Evolutionary conservation across 2,113 vertebrate genomes (phyloP).

Genomic region (Gymnarchus niloticus): DNA sequence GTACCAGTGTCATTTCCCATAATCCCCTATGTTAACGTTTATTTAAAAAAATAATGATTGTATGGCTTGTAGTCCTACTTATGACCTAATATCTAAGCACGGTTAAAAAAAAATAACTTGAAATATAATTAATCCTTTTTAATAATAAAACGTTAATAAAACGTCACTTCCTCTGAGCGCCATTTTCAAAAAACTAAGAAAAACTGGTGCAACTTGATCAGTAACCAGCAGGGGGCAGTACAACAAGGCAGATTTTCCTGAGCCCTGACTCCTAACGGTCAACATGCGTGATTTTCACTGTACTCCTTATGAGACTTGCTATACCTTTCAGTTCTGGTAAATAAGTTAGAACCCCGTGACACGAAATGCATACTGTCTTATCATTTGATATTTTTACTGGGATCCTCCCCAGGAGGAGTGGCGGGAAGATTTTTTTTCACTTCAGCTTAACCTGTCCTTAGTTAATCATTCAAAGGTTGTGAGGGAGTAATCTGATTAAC

Average conservation of each 20-base stretch:
- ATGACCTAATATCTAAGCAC: neutral
- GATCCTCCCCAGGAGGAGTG: neutral
- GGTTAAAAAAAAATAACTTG: neutral
- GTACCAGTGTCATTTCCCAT: neutral
- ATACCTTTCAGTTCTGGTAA: neutral
- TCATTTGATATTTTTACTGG: neutral
- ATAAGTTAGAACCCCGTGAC: neutral
- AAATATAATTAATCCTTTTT: neutral
- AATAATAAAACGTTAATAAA: neutral
- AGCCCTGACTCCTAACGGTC: no score
- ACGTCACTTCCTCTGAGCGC: constrained; percentile 17
- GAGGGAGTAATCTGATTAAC: neutral
- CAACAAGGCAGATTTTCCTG: neutral
- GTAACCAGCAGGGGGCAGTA: neutral
- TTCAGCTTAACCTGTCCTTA: neutral
- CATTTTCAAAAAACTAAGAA: neutral
- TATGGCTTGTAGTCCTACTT: neutral
- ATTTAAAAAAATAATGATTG: neutral
- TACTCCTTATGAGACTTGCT: no score
- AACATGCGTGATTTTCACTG: no score
- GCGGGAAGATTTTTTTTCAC: no score
- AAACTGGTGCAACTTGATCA: no score
- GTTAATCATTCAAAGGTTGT: neutral
- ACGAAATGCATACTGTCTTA: neutral
- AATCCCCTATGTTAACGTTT: neutral